Base-by-base conservation (phyloP, 2,113 vertebrate species). In the Muntiacus reevesi region DNA sequence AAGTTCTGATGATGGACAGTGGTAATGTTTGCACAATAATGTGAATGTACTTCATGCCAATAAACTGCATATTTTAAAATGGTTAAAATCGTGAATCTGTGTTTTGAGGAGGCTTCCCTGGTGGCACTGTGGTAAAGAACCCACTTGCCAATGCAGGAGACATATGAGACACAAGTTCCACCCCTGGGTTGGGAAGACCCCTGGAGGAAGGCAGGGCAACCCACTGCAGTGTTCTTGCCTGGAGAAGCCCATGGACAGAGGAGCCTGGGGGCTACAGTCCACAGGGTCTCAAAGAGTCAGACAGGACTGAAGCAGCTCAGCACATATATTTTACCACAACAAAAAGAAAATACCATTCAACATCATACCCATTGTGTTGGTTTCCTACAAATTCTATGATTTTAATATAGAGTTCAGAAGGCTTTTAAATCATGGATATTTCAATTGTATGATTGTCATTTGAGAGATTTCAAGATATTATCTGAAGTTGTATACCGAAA, bases 401-500 rank as follows among this genome's bases (percentile, higher is more conserved):
- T 87, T 92, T 90, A 83, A 84, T 17, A 55, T 23, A 86, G 36
- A 92, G 67, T 89, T 94, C 81, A 93, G 40, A 92, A 90, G 16
- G 5, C 27, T 88, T 83, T 92, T 84, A 96, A 78, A 93, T 84
- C 14, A 87, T 19, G 25, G 67, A 67, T 40, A 36, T 94, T 95
- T 96, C 27, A 33, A 19, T 59, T 82, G 36, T 40, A 36, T 89
- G 30, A 92, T 6, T 94, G 45, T 28, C 19, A 84, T 30, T 74
- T 52, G n/a, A 19, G 14, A 94, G 74, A 87, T 60, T 78, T 67
- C 94, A 96, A 82, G 17, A 82, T 57, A 92, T 40, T 40, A 79
- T 79, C 81, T 94, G n/a, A 97, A 87, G 47, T 11, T 96, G 23
- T 17, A 96, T 11, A 93, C n/a, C 30, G 5, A 94, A 62, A 95